Conservation (phyloP, 2,797 vertebrate genomes). For the Melopsittacus undulatus region DNA sequence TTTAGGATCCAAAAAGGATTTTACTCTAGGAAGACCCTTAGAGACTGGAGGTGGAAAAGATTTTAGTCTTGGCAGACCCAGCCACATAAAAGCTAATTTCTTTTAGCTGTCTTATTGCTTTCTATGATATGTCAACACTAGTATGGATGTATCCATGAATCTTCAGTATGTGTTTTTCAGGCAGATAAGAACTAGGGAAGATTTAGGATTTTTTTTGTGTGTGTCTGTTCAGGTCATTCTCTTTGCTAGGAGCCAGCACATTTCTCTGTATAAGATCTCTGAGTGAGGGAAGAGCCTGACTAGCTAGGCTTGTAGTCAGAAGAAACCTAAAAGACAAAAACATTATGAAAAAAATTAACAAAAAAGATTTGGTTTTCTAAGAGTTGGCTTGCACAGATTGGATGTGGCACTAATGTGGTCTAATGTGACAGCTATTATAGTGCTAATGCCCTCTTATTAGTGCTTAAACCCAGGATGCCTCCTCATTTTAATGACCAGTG, state of each 20-base stretch:
- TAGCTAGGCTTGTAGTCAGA: not conserved
- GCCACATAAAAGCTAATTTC: conserved; percentile 30
- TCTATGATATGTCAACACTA: conserved; percentile 45
- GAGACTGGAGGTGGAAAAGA: conserved; percentile 9
- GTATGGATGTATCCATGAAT: not conserved
- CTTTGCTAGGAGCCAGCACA: not conserved
- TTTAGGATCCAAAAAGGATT: conserved; percentile 27
- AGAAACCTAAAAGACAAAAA: not conserved
- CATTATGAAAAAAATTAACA: not conserved
- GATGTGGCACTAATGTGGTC: not conserved
- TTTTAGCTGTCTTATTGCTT: conserved; percentile 31
- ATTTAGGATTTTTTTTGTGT: not conserved
- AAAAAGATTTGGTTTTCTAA: conserved; percentile 4
- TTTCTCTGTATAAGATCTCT: not conserved
- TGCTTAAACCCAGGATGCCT: conserved; percentile 7
- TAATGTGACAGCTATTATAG: conserved; percentile 21
- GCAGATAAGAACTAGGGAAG: not conserved
- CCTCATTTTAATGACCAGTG: not conserved
- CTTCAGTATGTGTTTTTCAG: not conserved
- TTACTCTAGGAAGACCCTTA: conserved; percentile 32
- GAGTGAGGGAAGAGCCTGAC: not conserved
- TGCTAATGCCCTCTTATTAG: conserved; percentile 18
- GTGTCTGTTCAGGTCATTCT: not conserved
- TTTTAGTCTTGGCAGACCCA: conserved; percentile 51
- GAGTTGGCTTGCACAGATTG: not conserved